A percentile compares a stretch with the other conserved stretches of the same genome.
Conservation (phyloP, 1,140 invertebrate genomes). For the Drosophila equinoxialis region DNA sequence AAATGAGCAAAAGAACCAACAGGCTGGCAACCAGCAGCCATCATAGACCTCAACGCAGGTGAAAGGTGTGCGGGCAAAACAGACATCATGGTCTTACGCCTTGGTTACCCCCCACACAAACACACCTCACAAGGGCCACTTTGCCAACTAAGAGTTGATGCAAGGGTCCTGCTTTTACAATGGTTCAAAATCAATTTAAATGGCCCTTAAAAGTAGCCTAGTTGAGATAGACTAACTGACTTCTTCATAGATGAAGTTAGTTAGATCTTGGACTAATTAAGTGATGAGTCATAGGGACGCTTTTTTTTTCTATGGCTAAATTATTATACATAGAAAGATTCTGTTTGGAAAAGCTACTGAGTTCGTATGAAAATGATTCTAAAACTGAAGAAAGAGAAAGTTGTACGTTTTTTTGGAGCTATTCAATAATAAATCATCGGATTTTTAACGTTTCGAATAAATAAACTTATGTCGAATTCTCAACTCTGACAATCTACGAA, state of each 20-base stretch:
- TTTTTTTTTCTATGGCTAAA: too few species aligned
- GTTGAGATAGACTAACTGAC: neutral
- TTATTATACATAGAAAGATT: too few species aligned
- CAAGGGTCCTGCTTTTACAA: neutral
- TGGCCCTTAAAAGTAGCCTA: neutral
- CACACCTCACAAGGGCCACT: conserved; percentile 4
- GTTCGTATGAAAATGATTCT: too few species aligned
- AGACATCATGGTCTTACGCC: conserved; percentile 78
- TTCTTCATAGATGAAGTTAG: neutral
- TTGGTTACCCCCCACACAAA: conserved; percentile 32
- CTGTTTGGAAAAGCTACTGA: too few species aligned
- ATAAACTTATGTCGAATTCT: too few species aligned
- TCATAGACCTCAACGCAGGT: conserved; percentile 15
- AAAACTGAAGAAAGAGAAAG: too few species aligned
- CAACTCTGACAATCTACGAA: too few species aligned
- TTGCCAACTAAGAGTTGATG: conserved; percentile 7
- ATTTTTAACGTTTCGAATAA: too few species aligned
- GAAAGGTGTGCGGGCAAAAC: conserved; percentile 28
- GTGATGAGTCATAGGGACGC: too few species aligned
- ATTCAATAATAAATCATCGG: too few species aligned
- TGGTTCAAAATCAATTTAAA: conserved; percentile 5
- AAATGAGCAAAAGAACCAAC: conserved; percentile 76
- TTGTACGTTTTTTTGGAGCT: too few species aligned
- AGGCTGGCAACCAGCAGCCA: conserved; percentile 45
- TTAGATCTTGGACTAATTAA: too few species aligned